Evolutionary conservation across 1,140 invertebrate species (phyloP).

Genomic region (Drosophila ananassae): DNA sequence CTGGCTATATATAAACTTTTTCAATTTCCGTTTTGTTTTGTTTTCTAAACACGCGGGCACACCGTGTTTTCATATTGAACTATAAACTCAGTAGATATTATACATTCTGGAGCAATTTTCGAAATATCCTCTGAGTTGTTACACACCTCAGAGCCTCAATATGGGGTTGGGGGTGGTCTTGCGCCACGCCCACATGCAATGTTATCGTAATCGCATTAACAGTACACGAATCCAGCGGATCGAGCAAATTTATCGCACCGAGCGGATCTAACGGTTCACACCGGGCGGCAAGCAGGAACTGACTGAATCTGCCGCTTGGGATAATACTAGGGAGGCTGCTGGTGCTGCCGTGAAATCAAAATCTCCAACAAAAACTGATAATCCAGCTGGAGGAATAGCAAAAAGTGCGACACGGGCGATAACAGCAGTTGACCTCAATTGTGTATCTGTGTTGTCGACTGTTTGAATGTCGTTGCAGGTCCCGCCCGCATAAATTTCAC

Average conservation of each 20-base stretch:
- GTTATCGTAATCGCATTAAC: slow-evolving; percentile 37
- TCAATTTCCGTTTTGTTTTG: slow-evolving; percentile 70
- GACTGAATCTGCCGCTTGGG: slow-evolving; percentile 53
- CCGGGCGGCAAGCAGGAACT: slow-evolving; percentile 74
- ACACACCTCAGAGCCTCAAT: slow-evolving; percentile 30
- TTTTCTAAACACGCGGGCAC: slow-evolving; percentile 74
- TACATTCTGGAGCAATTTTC: neutral
- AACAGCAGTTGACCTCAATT: slow-evolving; percentile 64
- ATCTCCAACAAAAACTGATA: slow-evolving; percentile 78
- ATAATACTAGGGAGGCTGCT: slow-evolving; percentile 23
- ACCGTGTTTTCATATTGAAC: slow-evolving; percentile 49
- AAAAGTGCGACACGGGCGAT: slow-evolving; percentile 61
- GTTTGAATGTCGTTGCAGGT: slow-evolving; percentile 18
- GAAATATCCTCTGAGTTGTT: slow-evolving; percentile 3
- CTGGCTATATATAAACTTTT: slow-evolving; percentile 19
- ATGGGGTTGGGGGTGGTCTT: slow-evolving; percentile 14
- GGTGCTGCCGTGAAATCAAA: slow-evolving; percentile 63
- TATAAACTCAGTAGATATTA: slow-evolving; percentile 8
- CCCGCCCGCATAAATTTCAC: slow-evolving; percentile 70
- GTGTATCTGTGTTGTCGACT: slow-evolving; percentile 17
- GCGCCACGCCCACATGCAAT: slow-evolving; percentile 17
- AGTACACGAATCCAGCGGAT: slow-evolving; percentile 12
- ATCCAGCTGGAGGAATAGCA: slow-evolving; percentile 49
- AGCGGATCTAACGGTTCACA: slow-evolving; percentile 41
- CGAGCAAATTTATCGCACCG: slow-evolving; percentile 6